phyloP scores from a whole-genome alignment of 2,888 invertebrate genomes.

The Psococerastis gibbosa region DNA sequence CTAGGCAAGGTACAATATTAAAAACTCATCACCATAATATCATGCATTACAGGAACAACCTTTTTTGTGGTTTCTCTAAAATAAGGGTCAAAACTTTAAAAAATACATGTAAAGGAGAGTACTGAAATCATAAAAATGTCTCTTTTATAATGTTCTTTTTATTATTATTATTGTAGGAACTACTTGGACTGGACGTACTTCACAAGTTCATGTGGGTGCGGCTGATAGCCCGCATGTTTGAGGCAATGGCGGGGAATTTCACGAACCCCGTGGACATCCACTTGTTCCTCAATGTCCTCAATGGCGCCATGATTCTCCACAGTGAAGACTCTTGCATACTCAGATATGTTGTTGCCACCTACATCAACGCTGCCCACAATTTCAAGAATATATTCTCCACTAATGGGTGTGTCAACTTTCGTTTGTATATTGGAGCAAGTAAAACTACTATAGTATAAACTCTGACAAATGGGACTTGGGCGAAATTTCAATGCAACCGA shows the following conservation, averaged over 20 bases:
- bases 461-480: too few species aligned
- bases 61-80: too few species aligned
- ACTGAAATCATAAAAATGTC: neutral
- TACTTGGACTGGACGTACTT: slow-evolving; percentile 82
- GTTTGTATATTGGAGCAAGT: neutral
- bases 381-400: slow-evolving; percentile 98
- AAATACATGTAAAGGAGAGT: too few species aligned
- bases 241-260: slow-evolving; percentile 94
- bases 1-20: slow-evolving; percentile 54
- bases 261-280: slow-evolving; percentile 95
- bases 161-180: too few species aligned
- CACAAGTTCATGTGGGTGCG: slow-evolving; percentile 99
- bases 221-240: slow-evolving; percentile 88
- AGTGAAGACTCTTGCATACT: slow-evolving; percentile 93
- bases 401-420: slow-evolving; percentile 47
- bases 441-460: slow-evolving; percentile 1
- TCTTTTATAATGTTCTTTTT: too few species aligned
- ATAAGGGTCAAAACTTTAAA: too few species aligned
- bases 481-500: too few species aligned
- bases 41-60: too few species aligned
- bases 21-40: too few species aligned
- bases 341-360: slow-evolving; percentile 89
- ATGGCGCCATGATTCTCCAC: slow-evolving; percentile 89
- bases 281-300: slow-evolving; percentile 90
- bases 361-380: slow-evolving; percentile 92